Base-by-base conservation (phyloP, 1,140 invertebrate species). In the Hestina assimilis region DNA sequence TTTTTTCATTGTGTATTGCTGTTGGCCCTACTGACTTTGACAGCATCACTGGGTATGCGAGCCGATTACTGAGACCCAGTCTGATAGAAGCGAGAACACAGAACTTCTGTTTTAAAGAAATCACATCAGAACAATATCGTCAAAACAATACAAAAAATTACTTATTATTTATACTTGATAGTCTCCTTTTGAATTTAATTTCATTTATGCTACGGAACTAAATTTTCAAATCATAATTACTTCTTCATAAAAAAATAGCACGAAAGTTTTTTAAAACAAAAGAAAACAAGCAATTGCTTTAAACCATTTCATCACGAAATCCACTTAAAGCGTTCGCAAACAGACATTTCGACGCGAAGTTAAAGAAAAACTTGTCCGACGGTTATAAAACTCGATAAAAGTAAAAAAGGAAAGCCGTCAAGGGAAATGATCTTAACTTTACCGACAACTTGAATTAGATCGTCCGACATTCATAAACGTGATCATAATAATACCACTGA, bases 361-460 rank as follows among this genome's bases (percentile, higher is more conserved):
- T 53, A 56, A n/a, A 55, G 62, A 50, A 57, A 66, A 74, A 75
- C 57, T 72, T 67, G 40, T 59, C 66, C 6, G 33, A 33, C 47
- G 58, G 55, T 72, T 66, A 73, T 66, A 66, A 75, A 72, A 73
- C 38, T 57, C 63, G 62, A 66, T 78, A 70, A 78, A 79, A 78
- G n/a, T n/a, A 66, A 69, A 72, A 79, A 72, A 70, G 60, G 63
- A 66, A 38, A 38, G 15, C 51, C 75, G 68, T 66, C 77, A 58
- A 63, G 75, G 72, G 72, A 77, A 83, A 81, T 79, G 74, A 75
- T 75, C 60, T 46, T 60, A 20, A 62, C 59, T 69, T 53, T 71
- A 64, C 58, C 56, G 45, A 66, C 66, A 75, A 83, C 66, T 79
- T 75, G 69, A 70, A 79, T 79, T 78, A 78, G 71, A 78, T 70